Evolutionary conservation across 1,140 invertebrate genomes (phyloP), one percentile per base, ranked within the genome.

Genomic region (Mercenaria mercenaria): DNA sequence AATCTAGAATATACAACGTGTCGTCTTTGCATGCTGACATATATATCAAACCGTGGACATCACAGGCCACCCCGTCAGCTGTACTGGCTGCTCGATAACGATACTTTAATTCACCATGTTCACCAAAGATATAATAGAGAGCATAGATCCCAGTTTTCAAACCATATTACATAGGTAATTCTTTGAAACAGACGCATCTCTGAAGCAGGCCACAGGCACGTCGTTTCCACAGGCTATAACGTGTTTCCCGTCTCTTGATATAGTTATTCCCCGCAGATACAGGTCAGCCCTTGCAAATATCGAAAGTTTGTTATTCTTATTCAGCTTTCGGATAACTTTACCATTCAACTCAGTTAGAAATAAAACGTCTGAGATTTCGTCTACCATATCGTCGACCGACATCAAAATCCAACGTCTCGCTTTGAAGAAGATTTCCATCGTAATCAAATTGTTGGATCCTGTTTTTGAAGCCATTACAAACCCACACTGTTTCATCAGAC

Each of bases 351-450:
- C 86, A 4, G 86, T 81, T 1, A 88, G 29, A 34, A 81, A 88
- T 37, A 88, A 15, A n/a, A 10, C n/a, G 39, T 64, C 86, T 29
- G 11, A 43, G n/a, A 34, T 11, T 81, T 56, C 86, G 23, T 88
- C 59, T 13, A 79, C 76, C 86, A 88, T 88, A 29, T 88, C 86
- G 29, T 88, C 86, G 1, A n/a, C n/a, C n/a, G n/a, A 88, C 86
- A 43, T 88, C 86, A 56, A 88, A 88, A 34, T 88, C 59, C 15
- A 88, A 32, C 18, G 77, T 88, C 47, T 88, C 86, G 32, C 39
- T 88, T 20, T 88, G 86, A 6, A 80, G 29, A 34, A 80, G 74
- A 10, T 80, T 43, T 41, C 76, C 86, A 13, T 69, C 59, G 6
- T 20, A 18, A 50, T 59, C 59, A 56, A 69, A 81, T 18, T 56